Evolutionary conservation across 2,113 vertebrate species (phyloP).

Genomic region (Ornithorhynchus anatinus): DNA sequence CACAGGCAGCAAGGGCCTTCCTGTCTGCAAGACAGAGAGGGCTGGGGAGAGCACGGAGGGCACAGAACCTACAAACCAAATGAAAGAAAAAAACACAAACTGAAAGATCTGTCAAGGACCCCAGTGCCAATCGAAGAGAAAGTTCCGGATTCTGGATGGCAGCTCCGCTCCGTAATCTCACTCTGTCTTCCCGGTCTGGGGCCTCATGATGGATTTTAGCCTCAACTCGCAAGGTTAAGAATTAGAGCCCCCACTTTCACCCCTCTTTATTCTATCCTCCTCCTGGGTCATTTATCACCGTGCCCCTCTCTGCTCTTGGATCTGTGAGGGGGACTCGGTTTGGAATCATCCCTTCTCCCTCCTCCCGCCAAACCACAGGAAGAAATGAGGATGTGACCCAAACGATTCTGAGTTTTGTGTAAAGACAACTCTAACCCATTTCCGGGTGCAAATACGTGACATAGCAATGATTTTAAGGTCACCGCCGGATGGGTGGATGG

Average conservation of each 20-base stretch:
- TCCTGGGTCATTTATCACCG: constrained; percentile 46
- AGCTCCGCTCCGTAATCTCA: not conserved
- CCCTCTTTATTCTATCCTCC: constrained; percentile 49
- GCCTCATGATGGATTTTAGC: constrained; percentile 39
- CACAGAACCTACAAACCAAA: constrained; percentile 17
- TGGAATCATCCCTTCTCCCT: not conserved
- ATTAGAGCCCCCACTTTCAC: constrained; percentile 52
- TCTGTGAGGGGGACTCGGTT: not conserved
- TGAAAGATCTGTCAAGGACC: constrained; percentile 30
- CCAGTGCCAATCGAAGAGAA: constrained; percentile 44
- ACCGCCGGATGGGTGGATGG: too few relatives aligned
- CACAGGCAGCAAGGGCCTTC: constrained; percentile 49
- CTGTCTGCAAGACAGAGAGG: constrained; percentile 42
- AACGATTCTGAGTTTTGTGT: not conserved
- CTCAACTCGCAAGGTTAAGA: constrained; percentile 36
- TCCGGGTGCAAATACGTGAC: too few relatives aligned
- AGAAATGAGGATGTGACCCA: not conserved
- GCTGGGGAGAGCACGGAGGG: constrained; percentile 46
- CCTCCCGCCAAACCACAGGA: not conserved
- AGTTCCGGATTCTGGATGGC: constrained; percentile 1
- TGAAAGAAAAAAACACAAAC: not conserved
- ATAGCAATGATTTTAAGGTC: too few relatives aligned
- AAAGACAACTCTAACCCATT: too few relatives aligned
- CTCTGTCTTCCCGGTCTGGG: constrained; percentile 5
- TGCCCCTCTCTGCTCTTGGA: not conserved